Evolutionary conservation across 2,888 invertebrate genomes (phyloP).

Genomic region (Drosophila robusta): DNA sequence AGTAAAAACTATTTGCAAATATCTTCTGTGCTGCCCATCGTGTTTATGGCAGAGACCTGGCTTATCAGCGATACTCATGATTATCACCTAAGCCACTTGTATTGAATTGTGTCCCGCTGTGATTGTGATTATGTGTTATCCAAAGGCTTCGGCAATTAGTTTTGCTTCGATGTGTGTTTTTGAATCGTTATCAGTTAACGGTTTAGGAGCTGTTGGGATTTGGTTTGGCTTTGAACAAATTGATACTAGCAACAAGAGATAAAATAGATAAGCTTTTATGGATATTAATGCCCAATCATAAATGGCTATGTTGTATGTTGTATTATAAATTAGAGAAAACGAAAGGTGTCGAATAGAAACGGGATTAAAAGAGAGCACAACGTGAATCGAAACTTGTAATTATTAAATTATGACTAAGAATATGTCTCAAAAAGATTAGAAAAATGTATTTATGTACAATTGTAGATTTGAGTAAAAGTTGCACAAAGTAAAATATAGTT

Average conservation of each 20-base stretch:
- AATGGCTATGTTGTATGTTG: neutral
- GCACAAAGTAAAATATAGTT: neutral
- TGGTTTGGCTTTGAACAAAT: conserved; percentile 18
- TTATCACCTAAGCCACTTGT: conserved; percentile 15
- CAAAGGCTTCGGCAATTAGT: conserved; percentile 25
- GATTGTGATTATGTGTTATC: conserved; percentile 33
- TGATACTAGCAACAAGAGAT: conserved; percentile 17
- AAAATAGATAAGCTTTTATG: conserved; percentile 13
- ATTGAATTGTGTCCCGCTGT: conserved; percentile 18
- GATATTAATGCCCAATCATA: neutral
- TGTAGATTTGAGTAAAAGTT: neutral
- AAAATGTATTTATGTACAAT: neutral
- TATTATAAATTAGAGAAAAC: too few species aligned
- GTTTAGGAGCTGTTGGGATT: conserved; percentile 15
- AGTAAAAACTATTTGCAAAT: conserved; percentile 12
- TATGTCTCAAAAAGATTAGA: neutral
- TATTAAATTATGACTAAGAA: too few species aligned
- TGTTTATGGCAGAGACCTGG: conserved; percentile 11
- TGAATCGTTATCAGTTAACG: conserved; percentile 36
- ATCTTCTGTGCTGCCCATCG: conserved; percentile 1
- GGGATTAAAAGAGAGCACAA: too few species aligned
- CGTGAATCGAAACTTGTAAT: too few species aligned
- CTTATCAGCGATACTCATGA: conserved; percentile 37
- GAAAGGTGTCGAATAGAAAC: too few species aligned
- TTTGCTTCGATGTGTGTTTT: conserved; percentile 5